Evolutionary conservation across 2,797 vertebrate genomes (phyloP), one percentile per base, ranked within the genome.

Genomic region (Lutjanus campechanus): DNA sequence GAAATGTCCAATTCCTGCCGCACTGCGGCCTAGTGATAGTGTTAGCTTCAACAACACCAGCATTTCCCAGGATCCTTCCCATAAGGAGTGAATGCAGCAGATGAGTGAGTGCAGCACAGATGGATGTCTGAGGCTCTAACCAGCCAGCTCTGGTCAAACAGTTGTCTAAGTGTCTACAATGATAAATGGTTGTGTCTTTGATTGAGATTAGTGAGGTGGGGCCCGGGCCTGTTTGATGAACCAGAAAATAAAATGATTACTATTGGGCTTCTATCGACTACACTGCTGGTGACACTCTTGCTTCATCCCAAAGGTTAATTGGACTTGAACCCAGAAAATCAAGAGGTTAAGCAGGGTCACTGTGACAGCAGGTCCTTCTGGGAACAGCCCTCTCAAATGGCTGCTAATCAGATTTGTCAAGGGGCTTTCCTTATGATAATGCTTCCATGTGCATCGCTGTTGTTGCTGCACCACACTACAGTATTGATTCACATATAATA

Each of bases 271-370:
- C 94, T 95, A 97, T 97, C 95, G 97, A 97, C 97, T 94, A 95
- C 85, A 95, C 96, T 95, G 95, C 93, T 94, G 95, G 94, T 93
- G 96, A 95, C 97, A 96, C 96, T 97, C 97, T 96, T 92, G 94
- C 94, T 94, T 95, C 95, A 93, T 95, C 92, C 81, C 86, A 96
- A 95, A 97, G 98, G 98, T 98, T 98, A 99, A 99, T 99, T 99
- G 95, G 96, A 98, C 97, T 97, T 98, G 97, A 99, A 98, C 98
- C 96, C 92, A 90, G 96, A 96, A 97, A 97, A 97, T 98, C 97
- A 98, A 97, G 96, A 97, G 98, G 98, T 98, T 97, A 96, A 94
- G 83, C 94, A 91, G 93, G 97, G 97, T 98, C 97, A 97, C 94
- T 54, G 87, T 85, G 88, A 88, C 92, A 93, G 92, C 92, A 90